These are phyloP conservation scores for Trogon melanurus DNA, from an alignment of 2,113 vertebrate species.

Conservation along the genomic window DNA sequence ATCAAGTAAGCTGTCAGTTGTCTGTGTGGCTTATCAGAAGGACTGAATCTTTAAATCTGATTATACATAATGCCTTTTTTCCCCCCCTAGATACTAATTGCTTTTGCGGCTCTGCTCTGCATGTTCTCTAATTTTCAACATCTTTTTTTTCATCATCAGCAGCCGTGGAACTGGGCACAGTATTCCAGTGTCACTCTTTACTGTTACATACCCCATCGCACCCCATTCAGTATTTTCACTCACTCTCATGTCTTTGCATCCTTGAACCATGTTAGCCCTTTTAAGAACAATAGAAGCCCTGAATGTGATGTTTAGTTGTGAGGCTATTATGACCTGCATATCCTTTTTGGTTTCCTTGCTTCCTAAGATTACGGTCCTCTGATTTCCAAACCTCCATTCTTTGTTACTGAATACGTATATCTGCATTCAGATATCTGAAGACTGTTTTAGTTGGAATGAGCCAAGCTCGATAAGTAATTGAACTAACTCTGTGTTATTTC, in stretches of 20 bases:
- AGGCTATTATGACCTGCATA: background rate
- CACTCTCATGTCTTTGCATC: background rate
- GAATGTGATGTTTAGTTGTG: background rate
- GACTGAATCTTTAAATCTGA: constrained; percentile 17
- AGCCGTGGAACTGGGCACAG: background rate
- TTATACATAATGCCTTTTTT: constrained; percentile 3
- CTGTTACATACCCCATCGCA: background rate
- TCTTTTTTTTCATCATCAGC: background rate
- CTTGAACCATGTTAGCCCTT: background rate
- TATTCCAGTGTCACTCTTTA: background rate
- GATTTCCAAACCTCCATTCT: background rate
- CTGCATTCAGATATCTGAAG: background rate
- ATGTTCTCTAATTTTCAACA: background rate
- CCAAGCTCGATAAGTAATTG: background rate
- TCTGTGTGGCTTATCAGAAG: constrained; percentile 3
- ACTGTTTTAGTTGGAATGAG: background rate
- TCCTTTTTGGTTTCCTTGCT: background rate
- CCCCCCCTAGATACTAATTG: background rate
- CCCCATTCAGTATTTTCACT: background rate
- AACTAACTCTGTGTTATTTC: background rate
- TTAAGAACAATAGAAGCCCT: background rate
- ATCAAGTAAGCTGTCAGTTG: background rate
- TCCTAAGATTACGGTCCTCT: background rate
- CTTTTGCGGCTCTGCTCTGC: background rate
- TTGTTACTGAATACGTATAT: background rate